Conservation (phyloP, 2,797 vertebrate species). For the Enteromius treurensis region DNA sequence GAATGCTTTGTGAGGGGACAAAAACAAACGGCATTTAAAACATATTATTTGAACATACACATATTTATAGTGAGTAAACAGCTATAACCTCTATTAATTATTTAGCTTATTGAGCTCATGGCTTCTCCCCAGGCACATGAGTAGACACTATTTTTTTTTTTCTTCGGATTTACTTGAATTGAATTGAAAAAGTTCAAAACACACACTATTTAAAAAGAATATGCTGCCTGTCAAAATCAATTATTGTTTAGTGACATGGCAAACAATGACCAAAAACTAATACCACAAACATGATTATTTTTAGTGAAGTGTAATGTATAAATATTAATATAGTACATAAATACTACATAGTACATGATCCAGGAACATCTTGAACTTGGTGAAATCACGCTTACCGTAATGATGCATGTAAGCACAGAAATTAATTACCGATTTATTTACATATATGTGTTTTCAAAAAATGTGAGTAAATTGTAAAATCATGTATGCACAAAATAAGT, state of each 20-base stretch:
- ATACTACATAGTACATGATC: no score
- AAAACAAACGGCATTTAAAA: not conserved
- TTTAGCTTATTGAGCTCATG: not conserved
- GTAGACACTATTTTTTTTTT: not conserved
- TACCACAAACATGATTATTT: not conserved
- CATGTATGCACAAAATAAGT: no score
- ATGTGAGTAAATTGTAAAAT: no score
- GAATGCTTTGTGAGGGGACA: not conserved
- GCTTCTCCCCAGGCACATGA: not conserved
- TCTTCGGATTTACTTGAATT: not conserved
- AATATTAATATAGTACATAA: no score
- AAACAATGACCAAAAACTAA: not conserved
- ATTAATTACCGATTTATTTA: no score
- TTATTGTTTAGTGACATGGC: not conserved
- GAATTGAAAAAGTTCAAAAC: not conserved
- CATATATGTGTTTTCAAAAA: no score
- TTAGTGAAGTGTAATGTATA: not conserved
- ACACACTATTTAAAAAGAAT: not conserved
- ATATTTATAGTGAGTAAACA: not conserved
- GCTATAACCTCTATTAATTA: not conserved
- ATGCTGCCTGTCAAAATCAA: not conserved
- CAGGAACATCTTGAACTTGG: no score
- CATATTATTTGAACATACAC: not conserved
- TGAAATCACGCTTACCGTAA: no score
- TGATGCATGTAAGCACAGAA: no score